Base-by-base conservation (phyloP, 2,888 invertebrate species). In the Brachylomia viminalis region DNA sequence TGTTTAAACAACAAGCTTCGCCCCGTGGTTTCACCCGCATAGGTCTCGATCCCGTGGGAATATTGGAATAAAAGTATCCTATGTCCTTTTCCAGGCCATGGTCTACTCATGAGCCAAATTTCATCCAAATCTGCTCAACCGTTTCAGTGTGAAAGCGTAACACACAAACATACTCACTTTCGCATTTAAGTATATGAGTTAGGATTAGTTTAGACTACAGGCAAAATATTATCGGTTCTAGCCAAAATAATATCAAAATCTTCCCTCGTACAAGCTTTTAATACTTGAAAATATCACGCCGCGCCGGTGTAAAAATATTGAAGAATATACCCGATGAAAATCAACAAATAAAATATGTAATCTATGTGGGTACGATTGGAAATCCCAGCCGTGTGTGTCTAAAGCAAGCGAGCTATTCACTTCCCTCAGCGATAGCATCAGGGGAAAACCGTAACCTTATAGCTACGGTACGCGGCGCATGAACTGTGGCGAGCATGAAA, bases 391-490 rank as follows among this genome's bases (percentile, higher is more conserved):
- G 7, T n/a, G 56, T 64, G 33, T 27, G 38, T 10, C 8, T 59
- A 42, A 75, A 75, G 20, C 68, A 33, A 49, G 59, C 54, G 27
- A 64, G 27, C 49, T 33, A 45, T 64, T 64, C 49, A 64, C 49
- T 49, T 49, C 64, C 69, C 47, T 56, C 61, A 11, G 47, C 54
- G 76, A 81, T 81, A 81, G 33, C 54, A 65, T 79, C 81, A 66
- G 8, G 76, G 58, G 8, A 70, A 70, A 81, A 70, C 81, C 65
- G 56, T 66, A 81, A 80, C 76, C 59, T 66, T 76, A 65, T 59
- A 49, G 54, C 64, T 42, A 61, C 2, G n/a, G 45, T 64, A 20
- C n/a, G 42, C 30, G 38, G 20, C 47, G 45, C 54, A 56, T 56
- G 62, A n/a, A 54, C 15, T 65, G 58, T 47, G 45, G 33, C 17